Conservation (phyloP, 1,140 invertebrate genomes). For the Drosophila eugracilis region DNA sequence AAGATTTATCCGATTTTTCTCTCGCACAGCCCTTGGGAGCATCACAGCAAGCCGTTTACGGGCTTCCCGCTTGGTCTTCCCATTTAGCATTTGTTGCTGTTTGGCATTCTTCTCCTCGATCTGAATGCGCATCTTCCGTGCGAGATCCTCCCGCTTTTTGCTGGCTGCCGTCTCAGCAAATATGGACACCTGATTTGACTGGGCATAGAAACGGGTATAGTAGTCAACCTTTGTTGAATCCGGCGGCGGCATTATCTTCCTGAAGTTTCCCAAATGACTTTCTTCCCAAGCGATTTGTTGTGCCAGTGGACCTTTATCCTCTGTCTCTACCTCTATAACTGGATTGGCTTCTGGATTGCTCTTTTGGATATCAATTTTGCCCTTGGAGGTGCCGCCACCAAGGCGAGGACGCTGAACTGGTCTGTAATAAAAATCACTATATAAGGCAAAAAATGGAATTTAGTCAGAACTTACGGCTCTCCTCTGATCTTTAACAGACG, state of each 20-base stretch:
- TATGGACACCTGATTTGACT: constrained; percentile 88
- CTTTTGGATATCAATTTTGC: constrained; percentile 4
- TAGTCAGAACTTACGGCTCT: constrained; percentile 55
- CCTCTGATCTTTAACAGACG: constrained; percentile 86
- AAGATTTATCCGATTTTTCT: constrained; percentile 57
- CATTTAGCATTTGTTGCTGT: constrained; percentile 57
- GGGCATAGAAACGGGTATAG: constrained; percentile 86
- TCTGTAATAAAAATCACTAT: no score
- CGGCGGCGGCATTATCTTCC: constrained; percentile 77
- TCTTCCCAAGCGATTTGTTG: constrained; percentile 91
- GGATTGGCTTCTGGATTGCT: constrained; percentile 1
- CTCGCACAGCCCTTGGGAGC: constrained; percentile 52
- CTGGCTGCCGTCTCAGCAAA: constrained; percentile 91
- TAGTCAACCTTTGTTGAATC: constrained; percentile 56
- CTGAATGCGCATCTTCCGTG: constrained; percentile 73
- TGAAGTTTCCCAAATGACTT: constrained; percentile 90
- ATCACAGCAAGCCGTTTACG: constrained; percentile 32
- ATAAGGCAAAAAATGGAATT: no score
- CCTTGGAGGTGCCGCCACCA: constrained; percentile 6
- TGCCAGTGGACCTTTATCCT: constrained; percentile 83
- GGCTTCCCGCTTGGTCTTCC: constrained; percentile 24
- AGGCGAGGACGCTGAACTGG: constrained; percentile 23
- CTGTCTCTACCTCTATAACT: not conserved
- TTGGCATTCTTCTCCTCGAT: constrained; percentile 74
- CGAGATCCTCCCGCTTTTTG: constrained; percentile 79